Evolutionary conservation across 1,140 invertebrate genomes (phyloP).

Genomic region (Oreohelix idahoensis): DNA sequence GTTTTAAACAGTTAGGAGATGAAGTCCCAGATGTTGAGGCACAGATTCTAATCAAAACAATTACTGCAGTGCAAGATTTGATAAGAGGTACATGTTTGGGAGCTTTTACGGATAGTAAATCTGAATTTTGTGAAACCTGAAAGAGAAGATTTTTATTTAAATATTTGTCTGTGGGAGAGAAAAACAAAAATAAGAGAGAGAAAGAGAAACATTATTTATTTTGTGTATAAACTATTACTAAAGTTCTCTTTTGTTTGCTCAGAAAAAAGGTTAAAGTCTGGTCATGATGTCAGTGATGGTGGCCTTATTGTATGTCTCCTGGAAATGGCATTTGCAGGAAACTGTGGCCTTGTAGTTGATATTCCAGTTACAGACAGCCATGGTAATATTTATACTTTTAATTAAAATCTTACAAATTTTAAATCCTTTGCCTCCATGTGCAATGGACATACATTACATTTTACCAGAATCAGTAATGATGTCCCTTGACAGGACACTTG

Average conservation of each 20-base stretch:
- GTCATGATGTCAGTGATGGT: constrained; percentile 97
- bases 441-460: too few relatives aligned
- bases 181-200: too few relatives aligned
- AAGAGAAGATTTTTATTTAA: too few relatives aligned
- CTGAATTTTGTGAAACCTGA: too few relatives aligned
- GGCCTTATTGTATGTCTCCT: constrained; percentile 90
- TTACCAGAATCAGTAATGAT: too few relatives aligned
- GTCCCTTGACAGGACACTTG: too few relatives aligned
- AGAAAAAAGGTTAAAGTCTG: constrained; percentile 85
- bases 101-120: too few relatives aligned
- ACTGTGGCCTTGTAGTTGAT: constrained; percentile 85
- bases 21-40: constrained; percentile 86
- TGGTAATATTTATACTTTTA: constrained; percentile 3
- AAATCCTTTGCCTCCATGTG: too few relatives aligned
- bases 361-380: constrained; percentile 44
- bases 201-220: too few relatives aligned
- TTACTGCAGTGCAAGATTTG: constrained; percentile 87
- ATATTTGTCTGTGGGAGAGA: too few relatives aligned
- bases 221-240: not conserved
- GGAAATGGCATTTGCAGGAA: constrained; percentile 96
- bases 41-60: constrained; percentile 82
- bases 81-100: constrained; percentile 81
- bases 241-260: constrained; percentile 10
- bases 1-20: constrained; percentile 88
- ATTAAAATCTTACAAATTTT: too few relatives aligned